Conservation (phyloP, 2,113 vertebrate species). For the Phyllostomus discolor region DNA sequence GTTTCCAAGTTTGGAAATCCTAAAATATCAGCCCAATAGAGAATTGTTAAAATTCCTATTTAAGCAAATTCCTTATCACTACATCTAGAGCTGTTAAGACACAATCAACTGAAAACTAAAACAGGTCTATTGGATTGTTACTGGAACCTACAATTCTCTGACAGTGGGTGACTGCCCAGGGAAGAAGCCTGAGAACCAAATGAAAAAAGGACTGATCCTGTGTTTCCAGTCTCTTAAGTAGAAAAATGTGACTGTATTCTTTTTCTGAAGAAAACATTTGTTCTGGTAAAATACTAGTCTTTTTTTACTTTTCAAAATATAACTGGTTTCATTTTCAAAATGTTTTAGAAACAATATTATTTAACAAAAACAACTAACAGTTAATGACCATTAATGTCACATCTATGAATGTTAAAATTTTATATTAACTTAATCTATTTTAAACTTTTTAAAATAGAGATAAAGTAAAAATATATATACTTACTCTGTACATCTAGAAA, state of each 20-base stretch:
- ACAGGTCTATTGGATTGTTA: not conserved
- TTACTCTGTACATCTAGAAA: not conserved
- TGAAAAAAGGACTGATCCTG: not conserved
- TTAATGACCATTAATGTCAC: not conserved
- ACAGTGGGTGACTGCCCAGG: not conserved
- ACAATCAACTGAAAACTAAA: not conserved
- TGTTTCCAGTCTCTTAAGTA: not conserved
- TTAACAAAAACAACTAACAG: not conserved
- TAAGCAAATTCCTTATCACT: not conserved
- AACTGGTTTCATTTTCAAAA: slow-evolving; percentile 13
- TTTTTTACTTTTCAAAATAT: not conserved
- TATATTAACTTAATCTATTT: not conserved
- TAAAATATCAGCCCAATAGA: not conserved
- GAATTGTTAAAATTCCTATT: not conserved
- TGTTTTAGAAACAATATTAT: not conserved
- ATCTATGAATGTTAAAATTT: not conserved
- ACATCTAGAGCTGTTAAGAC: not conserved
- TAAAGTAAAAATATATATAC: not conserved
- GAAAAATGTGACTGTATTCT: not conserved
- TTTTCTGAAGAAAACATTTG: not conserved
- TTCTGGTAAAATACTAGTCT: not conserved
- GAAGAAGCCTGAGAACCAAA: not conserved
- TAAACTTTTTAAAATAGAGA: not conserved
- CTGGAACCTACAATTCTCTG: not conserved
- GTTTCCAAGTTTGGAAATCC: not conserved